Evolutionary conservation across 2,888 invertebrate genomes (phyloP).

Genomic region (Euproctis similis): DNA sequence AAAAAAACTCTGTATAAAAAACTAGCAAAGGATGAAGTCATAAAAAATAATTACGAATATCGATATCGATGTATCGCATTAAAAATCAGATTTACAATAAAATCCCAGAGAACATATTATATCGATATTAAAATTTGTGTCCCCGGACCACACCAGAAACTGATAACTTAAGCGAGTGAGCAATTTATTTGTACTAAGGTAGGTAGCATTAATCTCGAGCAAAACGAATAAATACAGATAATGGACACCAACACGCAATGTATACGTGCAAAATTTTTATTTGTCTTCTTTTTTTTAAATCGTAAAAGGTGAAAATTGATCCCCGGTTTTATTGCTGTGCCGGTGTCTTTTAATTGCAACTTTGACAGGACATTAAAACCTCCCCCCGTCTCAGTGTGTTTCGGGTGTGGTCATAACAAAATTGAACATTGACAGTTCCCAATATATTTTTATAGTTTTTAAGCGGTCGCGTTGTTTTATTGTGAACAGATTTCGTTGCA

Average conservation of each 20-base stretch:
- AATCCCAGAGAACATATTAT: no score
- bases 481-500: conserved; percentile 54
- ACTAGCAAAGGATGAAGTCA: conserved; percentile 30
- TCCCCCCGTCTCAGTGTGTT: conserved; percentile 47
- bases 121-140: no score
- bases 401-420: conserved; percentile 64
- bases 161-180: conserved; percentile 27
- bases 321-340: conserved; percentile 58
- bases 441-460: conserved; percentile 64
- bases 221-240: conserved; percentile 36
- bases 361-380: conserved; percentile 69
- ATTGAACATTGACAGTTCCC: conserved; percentile 55
- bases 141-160: conserved; percentile 15
- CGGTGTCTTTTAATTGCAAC: conserved; percentile 66
- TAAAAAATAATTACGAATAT: conserved; percentile 35
- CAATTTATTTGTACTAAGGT: conserved; percentile 40
- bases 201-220: conserved; percentile 36
- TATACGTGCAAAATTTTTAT: conserved; percentile 36
- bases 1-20: conserved; percentile 40
- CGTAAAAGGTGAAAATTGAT: conserved; percentile 51
- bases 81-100: conserved; percentile 25
- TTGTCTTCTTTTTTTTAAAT: conserved; percentile 40
- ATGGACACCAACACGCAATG: conserved; percentile 38
- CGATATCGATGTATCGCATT: conserved; percentile 34
- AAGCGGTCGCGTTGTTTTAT: conserved; percentile 61